phyloP scores from a whole-genome alignment of 1,140 invertebrate species.

The Cyclargus thomasi region DNA sequence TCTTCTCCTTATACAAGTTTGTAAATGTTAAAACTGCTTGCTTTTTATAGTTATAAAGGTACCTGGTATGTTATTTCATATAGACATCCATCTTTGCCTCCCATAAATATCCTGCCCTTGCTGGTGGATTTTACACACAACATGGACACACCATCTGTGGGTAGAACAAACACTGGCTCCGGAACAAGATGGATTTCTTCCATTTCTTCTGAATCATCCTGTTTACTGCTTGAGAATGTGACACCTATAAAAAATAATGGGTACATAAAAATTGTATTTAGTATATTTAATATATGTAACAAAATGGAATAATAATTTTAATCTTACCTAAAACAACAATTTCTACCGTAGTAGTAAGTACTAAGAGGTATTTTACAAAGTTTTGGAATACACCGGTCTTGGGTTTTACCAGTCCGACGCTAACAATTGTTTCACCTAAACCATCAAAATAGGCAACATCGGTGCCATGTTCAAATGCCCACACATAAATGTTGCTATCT shows the following conservation, averaged over 20 bases:
- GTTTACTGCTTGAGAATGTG: slow-evolving; percentile 69
- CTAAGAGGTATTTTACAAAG: slow-evolving; percentile 94
- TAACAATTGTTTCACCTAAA: slow-evolving; percentile 91
- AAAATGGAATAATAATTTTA: slow-evolving; percentile 59
- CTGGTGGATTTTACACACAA: slow-evolving; percentile 87
- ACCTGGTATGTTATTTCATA: slow-evolving; percentile 98
- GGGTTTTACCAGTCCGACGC: slow-evolving; percentile 89
- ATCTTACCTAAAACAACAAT: slow-evolving; percentile 91
- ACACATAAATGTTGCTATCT: slow-evolving; percentile 98
- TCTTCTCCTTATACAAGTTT: too few relatives aligned
- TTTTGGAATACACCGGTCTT: slow-evolving; percentile 90
- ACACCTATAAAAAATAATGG: slow-evolving; percentile 54
- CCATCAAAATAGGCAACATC: slow-evolving; percentile 97
- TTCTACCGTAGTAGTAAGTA: slow-evolving; percentile 94
- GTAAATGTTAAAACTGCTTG: too few relatives aligned
- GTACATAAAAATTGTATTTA: slow-evolving; percentile 17
- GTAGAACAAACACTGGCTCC: slow-evolving; percentile 93
- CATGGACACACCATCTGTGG: slow-evolving; percentile 93
- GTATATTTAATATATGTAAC: background rate
- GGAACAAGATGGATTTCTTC: slow-evolving; percentile 94
- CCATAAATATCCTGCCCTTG: slow-evolving; percentile 94
- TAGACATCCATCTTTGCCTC: slow-evolving; percentile 94
- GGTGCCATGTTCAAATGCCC: slow-evolving; percentile 93
- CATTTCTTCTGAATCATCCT: slow-evolving; percentile 57
- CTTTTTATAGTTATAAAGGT: background rate